Evolutionary conservation across 2,888 invertebrate species (phyloP).

Genomic region (Flexamia atlantica): DNA sequence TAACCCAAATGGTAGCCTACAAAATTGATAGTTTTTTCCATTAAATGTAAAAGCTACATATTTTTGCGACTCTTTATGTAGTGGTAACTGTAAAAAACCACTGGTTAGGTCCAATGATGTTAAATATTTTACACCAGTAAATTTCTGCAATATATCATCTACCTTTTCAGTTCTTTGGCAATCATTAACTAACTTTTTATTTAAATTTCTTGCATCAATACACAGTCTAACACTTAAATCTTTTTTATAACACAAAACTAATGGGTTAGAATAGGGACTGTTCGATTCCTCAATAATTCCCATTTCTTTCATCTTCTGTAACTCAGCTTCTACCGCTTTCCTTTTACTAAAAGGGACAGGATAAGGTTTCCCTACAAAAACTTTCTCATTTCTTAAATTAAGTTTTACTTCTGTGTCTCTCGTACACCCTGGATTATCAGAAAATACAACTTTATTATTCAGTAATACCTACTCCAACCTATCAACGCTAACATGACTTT

Average conservation of each 20-base stretch:
- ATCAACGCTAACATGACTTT: background rate
- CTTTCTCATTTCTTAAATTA: background rate
- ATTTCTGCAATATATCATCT: background rate
- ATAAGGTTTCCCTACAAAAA: background rate
- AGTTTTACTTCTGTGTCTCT: background rate
- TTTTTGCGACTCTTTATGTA: background rate
- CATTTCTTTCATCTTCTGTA: background rate
- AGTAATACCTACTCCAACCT: background rate
- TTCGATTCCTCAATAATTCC: background rate
- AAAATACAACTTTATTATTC: background rate
- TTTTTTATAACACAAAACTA: background rate
- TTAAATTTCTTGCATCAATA: background rate
- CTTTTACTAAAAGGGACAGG: background rate
- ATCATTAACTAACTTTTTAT: background rate
- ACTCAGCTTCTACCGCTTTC: background rate
- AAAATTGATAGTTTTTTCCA: background rate
- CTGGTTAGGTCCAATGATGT: background rate
- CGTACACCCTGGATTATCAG: background rate
- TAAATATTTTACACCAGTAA: background rate
- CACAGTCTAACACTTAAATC: background rate
- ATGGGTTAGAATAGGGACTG: background rate
- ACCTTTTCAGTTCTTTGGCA: background rate
- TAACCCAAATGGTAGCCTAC: background rate
- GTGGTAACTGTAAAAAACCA: background rate
- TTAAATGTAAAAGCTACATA: background rate